phyloP scores from a whole-genome alignment of 1,140 invertebrate species.

The Drosophila auraria region DNA sequence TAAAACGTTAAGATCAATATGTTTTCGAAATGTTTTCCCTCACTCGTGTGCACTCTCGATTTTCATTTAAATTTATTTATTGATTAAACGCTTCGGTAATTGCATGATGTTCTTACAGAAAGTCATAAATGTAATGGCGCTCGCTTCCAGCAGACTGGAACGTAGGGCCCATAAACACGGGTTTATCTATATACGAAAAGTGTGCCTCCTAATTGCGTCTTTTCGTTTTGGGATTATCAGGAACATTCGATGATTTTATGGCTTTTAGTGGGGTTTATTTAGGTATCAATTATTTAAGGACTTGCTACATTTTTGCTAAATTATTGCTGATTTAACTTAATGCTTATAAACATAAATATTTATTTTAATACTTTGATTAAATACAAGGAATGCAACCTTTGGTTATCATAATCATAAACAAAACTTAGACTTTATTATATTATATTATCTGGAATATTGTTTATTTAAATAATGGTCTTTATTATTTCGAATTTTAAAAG shows the following conservation, averaged over 20 bases:
- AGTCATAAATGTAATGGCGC: constrained; percentile 29
- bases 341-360: no score
- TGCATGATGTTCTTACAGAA: constrained; percentile 28
- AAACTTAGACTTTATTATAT: no score
- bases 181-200: constrained; percentile 24
- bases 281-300: no score
- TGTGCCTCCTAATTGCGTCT: constrained; percentile 36
- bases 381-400: no score
- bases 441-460: no score
- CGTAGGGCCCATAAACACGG: constrained; percentile 12
- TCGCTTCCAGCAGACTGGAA: constrained; percentile 26
- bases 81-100: constrained; percentile 23
- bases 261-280: not conserved
- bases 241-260: not conserved
- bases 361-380: no score
- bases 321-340: no score
- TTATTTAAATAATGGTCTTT: no score
- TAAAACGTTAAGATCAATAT: constrained; percentile 29
- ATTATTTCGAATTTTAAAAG: no score
- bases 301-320: no score
- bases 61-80: constrained; percentile 31
- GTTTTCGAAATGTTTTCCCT: constrained; percentile 22
- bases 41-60: constrained; percentile 24
- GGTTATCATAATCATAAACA: no score
- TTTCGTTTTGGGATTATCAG: constrained; percentile 17